Evolutionary conservation across 1,140 invertebrate genomes (phyloP), one percentile per base, ranked within the genome.

Genomic region (Drosophila mojavensis): DNA sequence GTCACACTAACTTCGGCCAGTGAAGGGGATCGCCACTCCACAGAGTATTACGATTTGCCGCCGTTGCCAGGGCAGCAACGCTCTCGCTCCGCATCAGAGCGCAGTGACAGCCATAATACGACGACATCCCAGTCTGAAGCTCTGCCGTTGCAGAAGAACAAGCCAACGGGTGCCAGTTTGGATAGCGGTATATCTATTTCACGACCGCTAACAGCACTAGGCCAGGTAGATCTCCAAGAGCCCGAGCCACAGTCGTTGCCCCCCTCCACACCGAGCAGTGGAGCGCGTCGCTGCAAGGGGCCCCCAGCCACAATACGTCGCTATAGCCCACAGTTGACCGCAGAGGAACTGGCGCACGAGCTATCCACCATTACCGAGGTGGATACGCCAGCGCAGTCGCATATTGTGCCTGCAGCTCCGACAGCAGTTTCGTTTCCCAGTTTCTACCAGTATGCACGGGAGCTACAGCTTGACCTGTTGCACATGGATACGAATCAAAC

Each of bases 281-380:
- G 39, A 1, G 47, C 59, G 6, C 85, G 81, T 1, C 71, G 74
- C 0, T 73, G 64, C 6, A 64, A 68, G 17, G 70, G 58, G 0
- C 82, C 76, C 0, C 91, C 92, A 0, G 77, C 91, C 15, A 86
- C 91, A 41, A 72, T 92, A 15, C 68, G 80, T 5, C 81, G 92
- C 0, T 92, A 90, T 26, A 92, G 91, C 73, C 91, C 92, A 3
- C 86, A 92, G 53, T 43, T 92, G 26, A 56, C 75, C 7, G 83
- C 75, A 7, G 89, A 91, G n/a, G 86, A 91, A 9, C 17, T 81
- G 55, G 81, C 78, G 1, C 92, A 92, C 48, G 92, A 92, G 41
- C 62, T 92, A 1, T 92, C 91, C 20, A 92, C 91, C 3, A 92
- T 92, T 13, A 71, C 83, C 0, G 92, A 92, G 50, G 81, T 92